Evolutionary conservation across 2,888 invertebrate genomes (phyloP).

Genomic region (Cerceris ruficornis): DNA sequence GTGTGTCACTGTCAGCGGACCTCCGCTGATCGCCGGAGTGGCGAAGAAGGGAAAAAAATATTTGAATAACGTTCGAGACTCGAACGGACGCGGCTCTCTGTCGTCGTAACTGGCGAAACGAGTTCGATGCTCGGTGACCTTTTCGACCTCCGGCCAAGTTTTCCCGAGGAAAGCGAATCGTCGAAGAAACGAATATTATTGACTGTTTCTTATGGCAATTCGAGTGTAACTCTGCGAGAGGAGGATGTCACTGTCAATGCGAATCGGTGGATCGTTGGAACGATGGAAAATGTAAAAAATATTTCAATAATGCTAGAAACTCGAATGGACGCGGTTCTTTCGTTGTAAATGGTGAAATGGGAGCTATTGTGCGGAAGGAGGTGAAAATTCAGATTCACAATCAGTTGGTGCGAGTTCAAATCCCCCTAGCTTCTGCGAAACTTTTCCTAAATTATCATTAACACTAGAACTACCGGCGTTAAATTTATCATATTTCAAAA

Average conservation of each 20-base stretch:
- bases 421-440: no score
- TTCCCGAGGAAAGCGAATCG: constrained; percentile 22
- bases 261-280: no score
- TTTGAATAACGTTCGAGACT: constrained; percentile 36
- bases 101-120: constrained; percentile 28
- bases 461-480: no score
- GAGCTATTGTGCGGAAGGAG: no score
- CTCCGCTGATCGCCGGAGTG: constrained; percentile 2
- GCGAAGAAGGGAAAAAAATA: constrained; percentile 9
- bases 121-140: constrained; percentile 35
- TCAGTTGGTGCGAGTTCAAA: no score
- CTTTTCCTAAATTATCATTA: no score
- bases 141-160: constrained; percentile 22
- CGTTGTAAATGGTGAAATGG: no score
- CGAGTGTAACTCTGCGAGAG: constrained; percentile 12
- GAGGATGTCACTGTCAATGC: not conserved
- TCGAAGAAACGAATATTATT: constrained; percentile 25
- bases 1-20: constrained; percentile 40
- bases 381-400: no score
- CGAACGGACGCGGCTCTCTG: constrained; percentile 8
- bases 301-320: no score
- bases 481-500: no score
- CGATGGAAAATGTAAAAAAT: no score
- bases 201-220: constrained; percentile 24
- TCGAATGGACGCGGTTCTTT: no score